Conservation (phyloP, 2,888 invertebrate genomes). For the Ornithoptera priamus region DNA sequence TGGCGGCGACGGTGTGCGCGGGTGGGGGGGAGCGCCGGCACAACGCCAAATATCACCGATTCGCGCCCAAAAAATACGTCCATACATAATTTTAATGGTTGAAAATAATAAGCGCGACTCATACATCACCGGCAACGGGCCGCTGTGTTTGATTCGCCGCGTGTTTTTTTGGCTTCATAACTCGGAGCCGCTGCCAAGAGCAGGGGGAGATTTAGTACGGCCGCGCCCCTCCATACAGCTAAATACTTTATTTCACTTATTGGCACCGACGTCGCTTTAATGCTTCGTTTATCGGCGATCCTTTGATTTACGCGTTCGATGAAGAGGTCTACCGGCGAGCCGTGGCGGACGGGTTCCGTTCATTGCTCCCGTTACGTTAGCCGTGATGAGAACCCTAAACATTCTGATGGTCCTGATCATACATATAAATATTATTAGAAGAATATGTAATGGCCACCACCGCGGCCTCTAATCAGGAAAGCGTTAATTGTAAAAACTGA, state of each 20-base stretch:
- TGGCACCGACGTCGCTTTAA: slow-evolving; percentile 6
- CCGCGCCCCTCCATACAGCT: slow-evolving; percentile 22
- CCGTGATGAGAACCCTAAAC: no score
- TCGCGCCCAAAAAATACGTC: slow-evolving; percentile 42
- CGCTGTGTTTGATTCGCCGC: slow-evolving; percentile 71
- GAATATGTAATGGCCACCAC: no score
- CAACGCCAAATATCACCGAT: slow-evolving; percentile 49
- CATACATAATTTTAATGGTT: slow-evolving; percentile 74
- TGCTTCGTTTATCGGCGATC: neutral
- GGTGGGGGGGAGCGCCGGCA: slow-evolving; percentile 47
- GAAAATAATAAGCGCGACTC: slow-evolving; percentile 69
- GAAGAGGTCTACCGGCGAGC: no score
- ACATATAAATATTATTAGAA: no score
- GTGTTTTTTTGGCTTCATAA: slow-evolving; percentile 60
- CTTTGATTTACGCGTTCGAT: no score
- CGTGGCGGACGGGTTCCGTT: no score
- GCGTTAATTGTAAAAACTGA: no score
- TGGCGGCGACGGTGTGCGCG: no score
- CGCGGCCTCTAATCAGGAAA: no score
- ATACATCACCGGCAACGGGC: slow-evolving; percentile 57
- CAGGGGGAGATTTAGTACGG: slow-evolving; percentile 48
- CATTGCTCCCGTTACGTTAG: no score
- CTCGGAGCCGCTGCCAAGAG: slow-evolving; percentile 58
- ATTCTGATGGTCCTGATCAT: no score
- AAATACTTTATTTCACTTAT: slow-evolving; percentile 20